Conservation (phyloP, 2,888 invertebrate genomes). For the Vandiemenella viatica region DNA sequence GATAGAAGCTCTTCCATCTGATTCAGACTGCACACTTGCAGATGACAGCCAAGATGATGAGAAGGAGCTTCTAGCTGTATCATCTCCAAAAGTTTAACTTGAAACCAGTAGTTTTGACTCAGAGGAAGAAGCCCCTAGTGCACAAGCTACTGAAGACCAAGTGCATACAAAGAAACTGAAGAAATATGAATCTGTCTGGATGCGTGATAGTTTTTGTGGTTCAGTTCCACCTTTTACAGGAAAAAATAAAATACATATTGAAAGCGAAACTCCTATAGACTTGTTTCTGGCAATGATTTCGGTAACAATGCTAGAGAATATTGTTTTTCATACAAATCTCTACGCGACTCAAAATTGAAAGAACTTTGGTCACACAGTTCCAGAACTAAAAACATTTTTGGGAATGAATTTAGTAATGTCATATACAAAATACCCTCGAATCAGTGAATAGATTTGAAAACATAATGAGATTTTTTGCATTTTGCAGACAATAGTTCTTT, state of each 20-base stretch:
- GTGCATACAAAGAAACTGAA: neutral
- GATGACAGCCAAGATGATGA: neutral
- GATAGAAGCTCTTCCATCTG: neutral
- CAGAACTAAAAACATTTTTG: neutral
- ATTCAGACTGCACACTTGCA: neutral
- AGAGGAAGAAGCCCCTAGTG: too few relatives aligned
- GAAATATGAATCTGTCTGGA: neutral
- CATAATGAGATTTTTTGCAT: neutral
- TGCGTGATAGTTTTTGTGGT: neutral
- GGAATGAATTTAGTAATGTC: neutral
- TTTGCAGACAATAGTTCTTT: neutral
- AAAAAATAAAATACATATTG: neutral
- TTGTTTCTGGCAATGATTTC: neutral
- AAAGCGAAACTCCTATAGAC: neutral
- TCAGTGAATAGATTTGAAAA: neutral
- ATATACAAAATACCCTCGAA: too few relatives aligned
- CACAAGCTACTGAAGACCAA: neutral
- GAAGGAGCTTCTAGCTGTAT: too few relatives aligned
- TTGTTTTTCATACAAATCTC: neutral
- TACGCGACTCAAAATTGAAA: neutral
- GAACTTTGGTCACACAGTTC: neutral
- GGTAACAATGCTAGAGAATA: neutral
- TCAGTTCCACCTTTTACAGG: neutral
- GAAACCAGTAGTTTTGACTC: too few relatives aligned
- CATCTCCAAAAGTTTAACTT: too few relatives aligned